Conservation (phyloP, 2,113 vertebrate genomes). For the Lethenteron camtschaticum region DNA sequence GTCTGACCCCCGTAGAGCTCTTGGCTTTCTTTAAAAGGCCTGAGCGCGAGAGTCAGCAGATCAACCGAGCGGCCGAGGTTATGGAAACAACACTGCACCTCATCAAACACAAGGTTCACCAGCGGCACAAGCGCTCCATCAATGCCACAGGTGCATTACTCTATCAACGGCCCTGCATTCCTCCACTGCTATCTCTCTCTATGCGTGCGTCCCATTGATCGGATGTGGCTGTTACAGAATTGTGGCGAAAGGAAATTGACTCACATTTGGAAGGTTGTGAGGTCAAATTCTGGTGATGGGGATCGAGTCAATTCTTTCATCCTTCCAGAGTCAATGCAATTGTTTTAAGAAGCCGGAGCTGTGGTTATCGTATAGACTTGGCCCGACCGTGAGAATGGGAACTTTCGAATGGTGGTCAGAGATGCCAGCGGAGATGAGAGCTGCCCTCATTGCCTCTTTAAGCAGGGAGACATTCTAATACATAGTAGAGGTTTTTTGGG, state of each 20-base stretch:
- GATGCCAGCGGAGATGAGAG: no score
- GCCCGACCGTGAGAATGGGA: no score
- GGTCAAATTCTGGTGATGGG: not conserved
- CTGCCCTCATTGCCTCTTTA: no score
- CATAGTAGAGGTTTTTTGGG: no score
- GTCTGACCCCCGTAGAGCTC: slow-evolving; percentile 15
- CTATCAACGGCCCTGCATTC: not conserved
- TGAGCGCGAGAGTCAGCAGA: slow-evolving; percentile 21
- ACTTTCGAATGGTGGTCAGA: no score
- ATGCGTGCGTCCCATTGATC: not conserved
- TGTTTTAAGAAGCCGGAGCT: no score
- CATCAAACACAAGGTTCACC: slow-evolving; percentile 19
- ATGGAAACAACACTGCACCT: slow-evolving; percentile 32
- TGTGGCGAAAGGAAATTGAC: not conserved
- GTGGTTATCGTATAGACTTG: no score
- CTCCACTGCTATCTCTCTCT: not conserved
- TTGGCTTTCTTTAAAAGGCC: slow-evolving; percentile 27
- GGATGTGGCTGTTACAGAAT: not conserved
- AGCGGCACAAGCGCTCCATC: slow-evolving; percentile 17
- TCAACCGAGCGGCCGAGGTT: slow-evolving; percentile 37
- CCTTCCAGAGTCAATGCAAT: not conserved
- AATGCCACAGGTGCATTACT: slow-evolving; percentile 23
- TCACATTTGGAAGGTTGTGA: not conserved
- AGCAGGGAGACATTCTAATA: no score
- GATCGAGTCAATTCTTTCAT: not conserved